Base-by-base conservation (phyloP, 2,888 invertebrate genomes). In the Siphonodentalium dalli region DNA sequence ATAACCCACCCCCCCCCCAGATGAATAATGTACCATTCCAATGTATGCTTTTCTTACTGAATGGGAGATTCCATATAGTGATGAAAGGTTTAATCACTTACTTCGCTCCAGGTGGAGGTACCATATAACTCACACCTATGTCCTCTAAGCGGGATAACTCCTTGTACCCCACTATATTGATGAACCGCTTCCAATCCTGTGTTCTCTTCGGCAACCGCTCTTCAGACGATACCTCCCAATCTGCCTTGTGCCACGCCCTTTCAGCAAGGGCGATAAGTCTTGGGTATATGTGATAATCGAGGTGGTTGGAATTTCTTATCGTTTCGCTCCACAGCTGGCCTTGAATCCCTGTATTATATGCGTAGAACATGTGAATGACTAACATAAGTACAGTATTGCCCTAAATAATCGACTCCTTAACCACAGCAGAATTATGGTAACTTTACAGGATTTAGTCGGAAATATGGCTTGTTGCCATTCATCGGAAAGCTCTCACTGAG, bases 331-430 rank as follows among this genome's bases (percentile, higher is more conserved):
- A 76, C 42, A 78, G 52, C 3, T 68, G 65, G 2, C 66, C 75
- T 49, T 77, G 71, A 42, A 78, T 63, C 29, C 77, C 76, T 77
- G n/a, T n/a, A n/a, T n/a, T n/a, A n/a, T n/a, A n/a, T n/a, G n/a
- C n/a, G n/a, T n/a, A n/a, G n/a, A n/a, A n/a, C n/a, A n/a, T n/a
- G n/a, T n/a, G n/a, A n/a, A n/a, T n/a, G n/a, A n/a, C n/a, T n/a
- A n/a, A n/a, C n/a, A n/a, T n/a, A n/a, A n/a, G n/a, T n/a, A n/a
- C n/a, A n/a, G n/a, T n/a, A n/a, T n/a, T n/a, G n/a, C n/a, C n/a
- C n/a, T n/a, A n/a, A n/a, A n/a, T n/a, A n/a, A n/a, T n/a, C n/a
- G n/a, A n/a, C n/a, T n/a, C n/a, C n/a, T n/a, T n/a, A n/a, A n/a
- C n/a, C n/a, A n/a, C n/a, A n/a, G n/a, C n/a, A n/a, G n/a, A n/a